Conservation (phyloP, 2,797 vertebrate genomes). For the Sphenodon punctatus region DNA sequence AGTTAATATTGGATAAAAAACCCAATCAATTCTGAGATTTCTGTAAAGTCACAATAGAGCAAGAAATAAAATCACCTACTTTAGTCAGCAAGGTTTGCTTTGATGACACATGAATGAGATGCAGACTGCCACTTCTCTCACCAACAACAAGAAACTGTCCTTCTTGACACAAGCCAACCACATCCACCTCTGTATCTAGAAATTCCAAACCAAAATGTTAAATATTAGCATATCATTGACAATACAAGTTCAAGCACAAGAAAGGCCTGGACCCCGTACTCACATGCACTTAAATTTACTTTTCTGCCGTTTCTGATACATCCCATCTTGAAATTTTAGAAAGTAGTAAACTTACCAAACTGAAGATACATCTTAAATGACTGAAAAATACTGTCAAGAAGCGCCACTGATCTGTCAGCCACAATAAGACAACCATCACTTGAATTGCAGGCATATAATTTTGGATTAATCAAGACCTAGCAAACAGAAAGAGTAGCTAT, state of each 20-base stretch:
- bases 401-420: slow-evolving; percentile 86
- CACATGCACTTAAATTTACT: background rate
- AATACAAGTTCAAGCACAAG: background rate
- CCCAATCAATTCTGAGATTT: background rate
- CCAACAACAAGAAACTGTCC: slow-evolving; percentile 91
- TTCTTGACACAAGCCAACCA: slow-evolving; percentile 85
- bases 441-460: slow-evolving; percentile 77
- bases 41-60: background rate
- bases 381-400: slow-evolving; percentile 88
- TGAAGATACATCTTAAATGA: slow-evolving; percentile 83
- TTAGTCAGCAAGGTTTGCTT: slow-evolving; percentile 89
- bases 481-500: background rate
- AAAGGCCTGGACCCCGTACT: background rate
- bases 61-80: slow-evolving; percentile 69
- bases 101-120: slow-evolving; percentile 89
- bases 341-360: slow-evolving; percentile 81
- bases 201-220: slow-evolving; percentile 32
- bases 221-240: background rate
- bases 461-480: slow-evolving; percentile 81
- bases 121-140: slow-evolving; percentile 91
- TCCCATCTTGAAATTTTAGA: too few species aligned
- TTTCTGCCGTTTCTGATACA: too few species aligned
- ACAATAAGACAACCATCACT: slow-evolving; percentile 84
- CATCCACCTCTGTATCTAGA: slow-evolving; percentile 89
- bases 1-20: too few species aligned